Evolutionary conservation across 2,888 invertebrate species (phyloP).

Genomic region (Mamestra brassicae): DNA sequence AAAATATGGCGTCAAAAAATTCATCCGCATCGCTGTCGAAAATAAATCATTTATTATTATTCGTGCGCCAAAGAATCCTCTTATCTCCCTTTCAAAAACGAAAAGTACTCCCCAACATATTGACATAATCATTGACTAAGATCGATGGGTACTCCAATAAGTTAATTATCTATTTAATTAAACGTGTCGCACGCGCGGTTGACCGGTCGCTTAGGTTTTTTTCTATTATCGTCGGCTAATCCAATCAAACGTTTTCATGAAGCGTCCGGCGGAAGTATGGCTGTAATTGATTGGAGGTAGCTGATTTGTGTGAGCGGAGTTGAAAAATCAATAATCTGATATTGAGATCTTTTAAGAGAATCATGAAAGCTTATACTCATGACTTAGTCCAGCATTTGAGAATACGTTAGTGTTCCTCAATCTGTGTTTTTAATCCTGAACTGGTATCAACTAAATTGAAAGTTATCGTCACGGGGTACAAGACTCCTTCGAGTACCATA

Average conservation of each 20-base stretch:
- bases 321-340: neutral
- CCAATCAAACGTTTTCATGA: conserved; percentile 24
- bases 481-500: too few relatives aligned
- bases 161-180: conserved; percentile 35
- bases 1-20: too few relatives aligned
- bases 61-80: neutral
- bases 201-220: conserved; percentile 15
- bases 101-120: neutral
- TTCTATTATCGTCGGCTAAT: conserved; percentile 4
- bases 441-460: too few relatives aligned
- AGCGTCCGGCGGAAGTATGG: conserved; percentile 9
- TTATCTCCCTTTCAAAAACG: neutral
- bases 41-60: too few relatives aligned
- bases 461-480: too few relatives aligned
- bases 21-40: too few relatives aligned
- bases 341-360: neutral
- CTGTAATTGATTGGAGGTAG: conserved; percentile 7
- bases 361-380: too few relatives aligned
- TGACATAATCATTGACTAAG: neutral
- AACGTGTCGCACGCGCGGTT: conserved; percentile 29
- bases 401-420: neutral
- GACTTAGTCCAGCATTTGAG: neutral
- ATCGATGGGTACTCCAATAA: conserved; percentile 4
- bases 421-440: too few relatives aligned
- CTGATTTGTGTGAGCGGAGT: neutral